Percentiles rank a stretch among this genome's conserved stretches.
phyloP scores from a whole-genome alignment of 2,113 vertebrate species.

The Ornithorhynchus anatinus region DNA sequence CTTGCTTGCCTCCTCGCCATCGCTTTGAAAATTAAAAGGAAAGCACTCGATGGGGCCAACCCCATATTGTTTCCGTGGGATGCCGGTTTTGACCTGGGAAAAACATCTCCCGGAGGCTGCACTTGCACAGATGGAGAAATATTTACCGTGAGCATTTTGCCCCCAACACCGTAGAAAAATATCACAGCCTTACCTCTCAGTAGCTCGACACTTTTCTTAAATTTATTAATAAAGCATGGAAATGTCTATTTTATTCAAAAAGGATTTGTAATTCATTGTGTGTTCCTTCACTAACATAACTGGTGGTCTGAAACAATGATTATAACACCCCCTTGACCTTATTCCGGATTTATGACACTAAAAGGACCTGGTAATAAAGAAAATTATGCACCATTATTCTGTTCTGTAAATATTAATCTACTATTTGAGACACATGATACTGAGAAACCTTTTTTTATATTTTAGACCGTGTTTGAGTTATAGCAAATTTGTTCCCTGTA shows the following conservation, averaged over 20 bases:
- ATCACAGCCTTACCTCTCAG: constrained; percentile 4
- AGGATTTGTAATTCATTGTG: neutral
- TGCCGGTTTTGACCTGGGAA: neutral
- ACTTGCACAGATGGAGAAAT: fast-evolving
- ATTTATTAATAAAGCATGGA: neutral
- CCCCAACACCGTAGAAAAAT: neutral
- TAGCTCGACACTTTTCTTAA: neutral
- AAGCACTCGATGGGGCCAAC: neutral
- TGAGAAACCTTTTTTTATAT: neutral
- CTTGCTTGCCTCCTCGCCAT: neutral
- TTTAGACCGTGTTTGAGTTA: neutral
- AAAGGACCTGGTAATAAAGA: neutral
- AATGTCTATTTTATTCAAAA: neutral
- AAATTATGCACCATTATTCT: fast-evolving
- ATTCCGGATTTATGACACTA: neutral
- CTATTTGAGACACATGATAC: neutral
- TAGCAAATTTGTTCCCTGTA: no score
- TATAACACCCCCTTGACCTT: neutral
- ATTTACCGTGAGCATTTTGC: neutral
- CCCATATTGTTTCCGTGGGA: neutral
- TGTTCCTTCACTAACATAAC: neutral
- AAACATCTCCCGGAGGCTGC: neutral
- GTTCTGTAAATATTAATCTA: neutral
- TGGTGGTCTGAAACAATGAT: neutral
- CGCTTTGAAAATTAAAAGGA: constrained; percentile 25